Evolutionary conservation across 2,888 invertebrate genomes (phyloP), one percentile per base, ranked within the genome.

Genomic region (Autographa gamma): DNA sequence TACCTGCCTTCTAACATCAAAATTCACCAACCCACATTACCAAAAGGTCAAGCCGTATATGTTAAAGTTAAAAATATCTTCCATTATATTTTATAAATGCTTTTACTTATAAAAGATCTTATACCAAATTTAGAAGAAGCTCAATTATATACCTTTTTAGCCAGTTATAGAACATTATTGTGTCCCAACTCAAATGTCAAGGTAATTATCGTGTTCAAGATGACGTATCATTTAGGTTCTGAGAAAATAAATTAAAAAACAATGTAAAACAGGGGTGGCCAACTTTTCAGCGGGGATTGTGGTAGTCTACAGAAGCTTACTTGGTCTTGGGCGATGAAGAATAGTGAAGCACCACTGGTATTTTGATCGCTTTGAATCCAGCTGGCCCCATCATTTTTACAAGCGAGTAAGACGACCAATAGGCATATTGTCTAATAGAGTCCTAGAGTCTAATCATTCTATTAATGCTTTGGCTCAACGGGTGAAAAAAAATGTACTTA

Each of bases 241-340:
- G 7, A 18, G 34, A n/a, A n/a, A 64, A 54, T 59, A 59, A 67
- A 59, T 60, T 38, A n/a, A 5, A 48, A n/a, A 16, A 16, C 43
- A 41, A 1, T 41, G 2, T 13, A 43, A 16, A 14, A 14, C 43
- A 43, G 14, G 14, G 43, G 16, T 16, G 6, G 16, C 43, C 43
- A 43, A 16, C 43, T 16, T 38, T 38, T 11, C 11, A 11, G 11
- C 38, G 9, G 38, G 2, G 38, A 38, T 11, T 11, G 38, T 11
- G 38, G 11, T 38, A 11, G 9, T 38, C 2, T 38, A 38, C 38
- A n/a, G n/a, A n/a, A n/a, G n/a, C n/a, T n/a, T n/a, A n/a, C n/a
- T n/a, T n/a, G n/a, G n/a, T n/a, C n/a, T n/a, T n/a, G n/a, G n/a
- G n/a, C n/a, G n/a, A n/a, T n/a, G n/a, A n/a, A n/a, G 25, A 25